A percentile compares a stretch with the other conserved stretches of the same genome.
Evolutionary conservation across 2,113 vertebrate species (phyloP).

Genomic region (Sander lucioperca): DNA sequence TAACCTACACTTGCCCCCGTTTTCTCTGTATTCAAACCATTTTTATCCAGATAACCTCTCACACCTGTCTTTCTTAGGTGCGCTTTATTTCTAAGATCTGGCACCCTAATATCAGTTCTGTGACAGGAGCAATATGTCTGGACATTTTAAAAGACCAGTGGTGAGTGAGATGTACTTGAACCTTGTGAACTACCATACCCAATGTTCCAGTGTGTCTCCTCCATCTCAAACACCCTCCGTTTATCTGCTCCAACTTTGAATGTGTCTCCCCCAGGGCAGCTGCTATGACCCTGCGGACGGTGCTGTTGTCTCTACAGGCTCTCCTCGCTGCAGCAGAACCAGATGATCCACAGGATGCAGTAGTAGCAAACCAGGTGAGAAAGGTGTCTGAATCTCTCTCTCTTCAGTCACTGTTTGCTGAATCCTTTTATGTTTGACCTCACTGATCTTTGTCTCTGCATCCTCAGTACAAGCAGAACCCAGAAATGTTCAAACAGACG

Average conservation of each 20-base stretch:
- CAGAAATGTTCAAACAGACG: slow-evolving; percentile 99
- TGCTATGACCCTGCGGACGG: slow-evolving; percentile 97
- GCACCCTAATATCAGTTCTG: slow-evolving; percentile 99
- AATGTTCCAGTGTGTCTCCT: neutral
- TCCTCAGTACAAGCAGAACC: slow-evolving; percentile 96
- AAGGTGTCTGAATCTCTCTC: neutral
- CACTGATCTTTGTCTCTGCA: slow-evolving; percentile 18
- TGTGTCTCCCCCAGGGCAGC: slow-evolving; percentile 88
- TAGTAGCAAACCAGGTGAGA: slow-evolving; percentile 97
- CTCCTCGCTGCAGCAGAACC: slow-evolving; percentile 96
- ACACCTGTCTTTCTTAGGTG: slow-evolving; percentile 84
- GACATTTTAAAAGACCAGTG: slow-evolving; percentile 99
- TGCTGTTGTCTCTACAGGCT: slow-evolving; percentile 96
- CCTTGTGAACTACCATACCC: neutral
- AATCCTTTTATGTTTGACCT: neutral
- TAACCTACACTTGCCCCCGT: neutral
- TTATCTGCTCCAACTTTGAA: slow-evolving; percentile 6
- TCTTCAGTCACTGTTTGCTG: neutral
- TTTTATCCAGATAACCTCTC: neutral
- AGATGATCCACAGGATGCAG: slow-evolving; percentile 97
- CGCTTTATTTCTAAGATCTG: slow-evolving; percentile 99
- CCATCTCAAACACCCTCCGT: neutral
- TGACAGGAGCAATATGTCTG: slow-evolving; percentile 99
- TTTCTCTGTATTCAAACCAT: neutral
- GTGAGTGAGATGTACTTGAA: slow-evolving; percentile 82